Evolutionary conservation across 2,888 invertebrate genomes (phyloP).

Genomic region (Acanthosepion lycidas): DNA sequence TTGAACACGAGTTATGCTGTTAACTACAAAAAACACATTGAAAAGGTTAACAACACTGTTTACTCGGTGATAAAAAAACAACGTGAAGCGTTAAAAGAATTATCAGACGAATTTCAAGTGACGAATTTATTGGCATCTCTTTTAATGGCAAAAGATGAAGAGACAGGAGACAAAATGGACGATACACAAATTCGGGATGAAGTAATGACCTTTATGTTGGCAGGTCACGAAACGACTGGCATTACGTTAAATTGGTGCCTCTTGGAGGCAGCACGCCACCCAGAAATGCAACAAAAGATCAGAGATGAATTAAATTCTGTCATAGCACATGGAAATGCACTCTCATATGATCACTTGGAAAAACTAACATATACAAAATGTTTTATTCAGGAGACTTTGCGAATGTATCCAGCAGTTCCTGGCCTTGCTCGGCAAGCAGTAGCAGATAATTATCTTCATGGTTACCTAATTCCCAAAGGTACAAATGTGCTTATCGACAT

Average conservation of each 20-base stretch:
- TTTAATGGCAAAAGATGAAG: conserved; percentile 59
- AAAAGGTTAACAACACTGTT: conserved; percentile 54
- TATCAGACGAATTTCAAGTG: too few species aligned
- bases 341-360: conserved; percentile 56
- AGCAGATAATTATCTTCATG: conserved; percentile 60
- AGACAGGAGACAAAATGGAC: conserved; percentile 56
- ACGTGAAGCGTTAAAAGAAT: too few species aligned
- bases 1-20: conserved; percentile 53
- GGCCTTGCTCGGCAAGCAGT: conserved; percentile 58
- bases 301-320: conserved; percentile 49
- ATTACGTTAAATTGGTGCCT: conserved; percentile 64
- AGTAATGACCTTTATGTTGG: conserved; percentile 66
- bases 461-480: conserved; percentile 64
- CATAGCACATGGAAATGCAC: conserved; percentile 58
- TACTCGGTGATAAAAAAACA: conserved; percentile 53
- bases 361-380: conserved; percentile 61
- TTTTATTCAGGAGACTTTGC: conserved; percentile 67
- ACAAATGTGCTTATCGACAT: conserved; percentile 68
- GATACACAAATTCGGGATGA: conserved; percentile 62
- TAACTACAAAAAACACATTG: conserved; percentile 47
- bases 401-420: conserved; percentile 65
- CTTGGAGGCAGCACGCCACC: conserved; percentile 62
- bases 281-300: conserved; percentile 62
- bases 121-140: too few species aligned
- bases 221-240: conserved; percentile 71